Evolutionary conservation across 2,888 invertebrate genomes (phyloP), one percentile per base, ranked within the genome.

Genomic region (Xestobium rufovillosum): DNA sequence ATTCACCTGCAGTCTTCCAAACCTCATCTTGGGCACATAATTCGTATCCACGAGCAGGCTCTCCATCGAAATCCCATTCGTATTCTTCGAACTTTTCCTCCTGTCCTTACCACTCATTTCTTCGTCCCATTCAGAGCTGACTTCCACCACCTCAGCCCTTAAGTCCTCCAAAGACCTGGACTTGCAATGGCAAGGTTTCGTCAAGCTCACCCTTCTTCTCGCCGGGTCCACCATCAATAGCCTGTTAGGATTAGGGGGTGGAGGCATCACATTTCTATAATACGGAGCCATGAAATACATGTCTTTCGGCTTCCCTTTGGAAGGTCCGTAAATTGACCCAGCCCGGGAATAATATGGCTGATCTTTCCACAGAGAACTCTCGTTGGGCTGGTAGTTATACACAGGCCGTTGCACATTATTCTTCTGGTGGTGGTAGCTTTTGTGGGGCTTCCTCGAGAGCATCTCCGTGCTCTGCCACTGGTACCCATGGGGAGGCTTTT

Each of bases 91-190:
- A 36, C 28, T 44, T 46, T 2, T 48, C 45, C 13, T 44, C 46
- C 27, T 41, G 14, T 31, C 70, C 47, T 71, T 78, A 26, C 77
- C 77, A 50, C 78, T 78, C 51, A 76, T 73, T 41, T 78, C 76
- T 42, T 72, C 73, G 45, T 77, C 76, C 78, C 77, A 79, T 37
- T 57, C 54, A 4, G 51, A 48, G 14, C 48, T 44, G 11, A 55
- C 43, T 38, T 71, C 69, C 53, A 76, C 73, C 30, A 78, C 69
- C 40, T 80, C 79, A 13, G 76, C 73, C 30, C 80, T 70, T 9
- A 83, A 78, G 55, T 83, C 83, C 53, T 83, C 83, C 61, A 83
- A 69, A 2, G 83, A 83, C 36, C 79, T 73, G 10, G 83, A 80
- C 30, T 80, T 70, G 57, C 79, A 78, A 13, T 77, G 75, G 51